Percentiles rank a stretch among this genome's conserved stretches.
These are phyloP conservation scores for Chrysolina haemoptera DNA, from an alignment of 2,888 invertebrate genomes.

Conservation along the genomic window DNA sequence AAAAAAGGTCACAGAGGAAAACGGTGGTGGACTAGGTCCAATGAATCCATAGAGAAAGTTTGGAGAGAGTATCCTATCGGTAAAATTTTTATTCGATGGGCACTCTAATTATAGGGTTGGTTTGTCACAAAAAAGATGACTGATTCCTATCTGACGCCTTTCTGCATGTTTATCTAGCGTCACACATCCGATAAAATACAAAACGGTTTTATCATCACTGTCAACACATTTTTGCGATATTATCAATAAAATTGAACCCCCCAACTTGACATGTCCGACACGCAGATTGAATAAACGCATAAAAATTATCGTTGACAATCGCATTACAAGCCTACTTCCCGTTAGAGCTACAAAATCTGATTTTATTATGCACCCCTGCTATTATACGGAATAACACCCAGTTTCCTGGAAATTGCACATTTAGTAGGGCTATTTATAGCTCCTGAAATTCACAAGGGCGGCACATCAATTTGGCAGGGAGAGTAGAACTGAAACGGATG, in stretches of 20 bases:
- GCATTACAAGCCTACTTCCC: conserved; percentile 44
- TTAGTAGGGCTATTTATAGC: conserved; percentile 43
- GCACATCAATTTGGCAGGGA: background rate
- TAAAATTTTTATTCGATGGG: too few relatives aligned
- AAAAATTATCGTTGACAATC: conserved; percentile 46
- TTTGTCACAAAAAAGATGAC: background rate
- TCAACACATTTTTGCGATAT: conserved; percentile 24
- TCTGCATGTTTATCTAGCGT: background rate
- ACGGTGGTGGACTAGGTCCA: too few relatives aligned
- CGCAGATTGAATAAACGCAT: conserved; percentile 42
- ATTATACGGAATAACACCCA: conserved; percentile 47
- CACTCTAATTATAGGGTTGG: too few relatives aligned
- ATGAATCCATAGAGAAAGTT: too few relatives aligned
- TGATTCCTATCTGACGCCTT: background rate
- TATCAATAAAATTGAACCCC: conserved; percentile 3
- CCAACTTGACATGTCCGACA: conserved; percentile 18
- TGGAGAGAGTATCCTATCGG: too few relatives aligned
- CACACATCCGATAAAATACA: background rate
- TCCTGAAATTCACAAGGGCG: conserved; percentile 32
- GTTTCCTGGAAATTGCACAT: conserved; percentile 47
- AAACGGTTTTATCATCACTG: background rate
- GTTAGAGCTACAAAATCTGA: conserved; percentile 43
- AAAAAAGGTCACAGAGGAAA: too few relatives aligned
- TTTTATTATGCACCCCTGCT: conserved; percentile 51
- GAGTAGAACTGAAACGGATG: background rate